A percentile compares a stretch with the other conserved stretches of the same genome.
phyloP scores from a whole-genome alignment of 2,113 vertebrate genomes.

The Thalassoma bifasciatum region DNA sequence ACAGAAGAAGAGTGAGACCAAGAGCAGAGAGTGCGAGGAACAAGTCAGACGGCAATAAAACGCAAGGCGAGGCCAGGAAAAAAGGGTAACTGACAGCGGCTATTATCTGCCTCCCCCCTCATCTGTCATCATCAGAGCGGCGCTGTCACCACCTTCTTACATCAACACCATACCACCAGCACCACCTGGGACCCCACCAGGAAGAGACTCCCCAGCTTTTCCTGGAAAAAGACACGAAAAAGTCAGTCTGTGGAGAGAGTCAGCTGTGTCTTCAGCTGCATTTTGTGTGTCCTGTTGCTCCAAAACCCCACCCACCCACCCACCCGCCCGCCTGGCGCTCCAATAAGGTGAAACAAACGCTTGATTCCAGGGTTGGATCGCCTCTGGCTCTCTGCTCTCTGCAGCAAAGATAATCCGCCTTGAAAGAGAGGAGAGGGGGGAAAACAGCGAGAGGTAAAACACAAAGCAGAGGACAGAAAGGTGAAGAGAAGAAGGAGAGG shows the following conservation, averaged over 20 bases:
- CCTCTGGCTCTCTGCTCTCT: constrained; percentile 12
- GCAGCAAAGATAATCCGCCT: constrained; percentile 35
- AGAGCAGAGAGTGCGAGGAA: constrained; percentile 22
- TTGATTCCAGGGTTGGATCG: constrained; percentile 22
- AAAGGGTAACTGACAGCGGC: constrained; percentile 50
- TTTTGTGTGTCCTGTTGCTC: neutral
- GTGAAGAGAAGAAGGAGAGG: neutral
- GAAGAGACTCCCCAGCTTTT: constrained; percentile 2
- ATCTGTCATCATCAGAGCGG: constrained; percentile 61
- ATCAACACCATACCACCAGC: constrained; percentile 19
- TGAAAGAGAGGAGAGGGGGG: constrained; percentile 16
- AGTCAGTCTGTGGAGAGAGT: neutral
- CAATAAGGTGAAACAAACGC: constrained; percentile 5
- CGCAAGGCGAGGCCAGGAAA: neutral
- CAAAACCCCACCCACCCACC: neutral
- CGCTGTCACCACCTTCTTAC: constrained; percentile 45
- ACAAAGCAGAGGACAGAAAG: neutral
- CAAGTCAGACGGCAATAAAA: constrained; percentile 47
- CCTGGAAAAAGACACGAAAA: neutral
- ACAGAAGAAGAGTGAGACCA: constrained; percentile 15
- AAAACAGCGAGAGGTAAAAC: constrained; percentile 10
- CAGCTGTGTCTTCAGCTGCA: constrained; percentile 6
- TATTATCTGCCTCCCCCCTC: constrained; percentile 56
- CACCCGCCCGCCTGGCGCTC: neutral
- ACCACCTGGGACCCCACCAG: constrained; percentile 25